Percentiles rank a stretch among this genome's conserved stretches.
phyloP scores from a whole-genome alignment of 1,140 invertebrate genomes.

The Brachystomella parvula region DNA sequence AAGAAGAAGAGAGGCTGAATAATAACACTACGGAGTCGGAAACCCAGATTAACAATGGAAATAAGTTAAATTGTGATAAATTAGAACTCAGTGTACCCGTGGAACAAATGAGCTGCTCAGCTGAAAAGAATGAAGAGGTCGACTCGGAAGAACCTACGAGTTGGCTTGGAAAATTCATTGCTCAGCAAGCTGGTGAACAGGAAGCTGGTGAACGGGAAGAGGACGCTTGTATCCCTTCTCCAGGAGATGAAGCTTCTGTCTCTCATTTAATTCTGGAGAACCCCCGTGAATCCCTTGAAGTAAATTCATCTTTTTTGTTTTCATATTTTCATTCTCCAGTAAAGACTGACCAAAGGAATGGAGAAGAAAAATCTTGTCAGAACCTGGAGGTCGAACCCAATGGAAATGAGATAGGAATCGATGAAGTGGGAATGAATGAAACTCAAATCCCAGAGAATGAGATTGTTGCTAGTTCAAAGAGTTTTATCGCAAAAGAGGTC shows the following conservation, averaged over 20 bases:
- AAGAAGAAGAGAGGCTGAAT: not conserved
- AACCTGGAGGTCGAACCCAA: not conserved
- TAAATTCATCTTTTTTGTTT: too few relatives aligned
- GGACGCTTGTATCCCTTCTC: too few relatives aligned
- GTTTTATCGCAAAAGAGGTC: too few relatives aligned
- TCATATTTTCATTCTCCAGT: too few relatives aligned
- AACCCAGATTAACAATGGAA: not conserved
- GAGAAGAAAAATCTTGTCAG: not conserved
- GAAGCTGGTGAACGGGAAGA: not conserved
- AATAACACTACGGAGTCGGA: not conserved
- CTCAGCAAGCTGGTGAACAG: not conserved
- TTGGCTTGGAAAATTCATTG: conserved; percentile 15
- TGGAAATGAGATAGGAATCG: not conserved
- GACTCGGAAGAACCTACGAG: too few relatives aligned
- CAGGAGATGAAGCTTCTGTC: too few relatives aligned
- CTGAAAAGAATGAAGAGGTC: too few relatives aligned
- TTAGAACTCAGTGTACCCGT: not conserved
- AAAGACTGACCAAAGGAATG: not conserved
- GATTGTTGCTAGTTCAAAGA: too few relatives aligned
- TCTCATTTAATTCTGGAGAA: too few relatives aligned
- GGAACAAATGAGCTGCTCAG: not conserved
- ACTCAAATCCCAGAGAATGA: too few relatives aligned
- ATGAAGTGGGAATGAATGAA: not conserved
- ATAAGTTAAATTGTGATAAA: not conserved
- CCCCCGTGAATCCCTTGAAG: too few relatives aligned